phyloP scores from a whole-genome alignment of 2,888 invertebrate species.

The Agonopterix heracliana region DNA sequence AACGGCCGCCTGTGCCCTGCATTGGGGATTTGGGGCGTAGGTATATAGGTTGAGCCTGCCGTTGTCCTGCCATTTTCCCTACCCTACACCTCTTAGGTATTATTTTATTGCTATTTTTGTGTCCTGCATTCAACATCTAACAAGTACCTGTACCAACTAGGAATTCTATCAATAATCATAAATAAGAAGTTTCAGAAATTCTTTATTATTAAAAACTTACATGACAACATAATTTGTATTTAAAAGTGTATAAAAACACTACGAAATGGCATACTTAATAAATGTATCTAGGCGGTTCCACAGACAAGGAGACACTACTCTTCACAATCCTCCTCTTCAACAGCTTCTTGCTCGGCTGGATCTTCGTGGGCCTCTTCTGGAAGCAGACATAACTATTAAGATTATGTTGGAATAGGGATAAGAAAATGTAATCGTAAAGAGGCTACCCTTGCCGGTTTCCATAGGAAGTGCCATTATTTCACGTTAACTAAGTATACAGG shows the following conservation, averaged over 20 bases:
- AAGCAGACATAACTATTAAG: conserved; percentile 18
- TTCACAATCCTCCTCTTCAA: conserved; percentile 28
- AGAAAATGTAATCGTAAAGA: too few species aligned
- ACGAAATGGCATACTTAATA: background rate
- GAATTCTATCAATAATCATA: background rate
- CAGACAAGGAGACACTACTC: conserved; percentile 12
- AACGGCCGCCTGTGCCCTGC: too few species aligned
- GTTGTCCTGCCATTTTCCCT: too few species aligned
- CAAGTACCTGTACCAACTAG: background rate
- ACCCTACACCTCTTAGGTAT: too few species aligned
- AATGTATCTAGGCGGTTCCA: background rate
- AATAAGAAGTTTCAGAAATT: background rate
- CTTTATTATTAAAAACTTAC: background rate
- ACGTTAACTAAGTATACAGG: too few species aligned
- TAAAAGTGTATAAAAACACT: background rate
- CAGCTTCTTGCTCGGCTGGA: conserved; percentile 30
- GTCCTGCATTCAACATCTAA: too few species aligned
- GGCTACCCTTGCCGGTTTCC: too few species aligned
- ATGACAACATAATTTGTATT: background rate
- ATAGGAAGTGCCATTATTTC: too few species aligned
- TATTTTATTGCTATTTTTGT: too few species aligned
- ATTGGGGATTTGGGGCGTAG: too few species aligned
- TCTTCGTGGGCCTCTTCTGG: conserved; percentile 39
- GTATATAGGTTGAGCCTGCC: too few species aligned
- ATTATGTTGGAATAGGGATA: conserved; percentile 13